Base-by-base conservation (phyloP, 2,797 vertebrate species). In the Heterohyrax brucei region DNA sequence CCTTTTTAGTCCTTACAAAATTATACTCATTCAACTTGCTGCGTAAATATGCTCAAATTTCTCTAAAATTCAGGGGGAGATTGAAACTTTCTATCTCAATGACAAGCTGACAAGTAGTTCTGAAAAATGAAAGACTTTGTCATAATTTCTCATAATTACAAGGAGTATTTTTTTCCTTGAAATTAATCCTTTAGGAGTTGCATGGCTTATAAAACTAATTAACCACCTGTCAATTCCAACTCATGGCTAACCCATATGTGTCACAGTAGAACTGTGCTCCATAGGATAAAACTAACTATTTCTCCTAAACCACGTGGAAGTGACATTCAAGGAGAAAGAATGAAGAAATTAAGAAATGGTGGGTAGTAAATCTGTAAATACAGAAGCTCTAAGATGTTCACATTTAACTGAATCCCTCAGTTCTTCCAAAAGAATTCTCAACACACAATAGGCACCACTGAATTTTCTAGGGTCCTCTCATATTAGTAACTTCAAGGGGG, bases 71-170 rank as follows among this genome's bases (percentile, higher is more conserved):
- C 68, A 83, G 12, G 18, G 18, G 30, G 53, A 87, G 82, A 28
- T 5, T 5, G 12, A 28, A 39, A 14, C 83, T 75, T 78, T 86
- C 87, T 75, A 86, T 61, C 93, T 88, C 70, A 92, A 24, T 79
- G 50, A 76, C 91, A 92, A 91, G 66, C 44, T 76, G 50, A 88
- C 48, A 95, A 90, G 56, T 83, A 94, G 62, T 93, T 96, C 73
- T 94, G 64, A 91, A 97, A 81, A 59, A 78, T 50, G 21, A 94
- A 91, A 95, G 66, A 4, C 44, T 83, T 8, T 44, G 13, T 85
- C 21, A 84, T 6, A 78, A 72, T 61, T 92, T 93, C 80, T 59
- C 28, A 70, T 79, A 95, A 95, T 8, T 13, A 89, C 30, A 75
- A 77, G 68, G 48, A 50, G 59, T 39, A 30, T 14, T 61, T 91